Conservation (phyloP, 92 coral and sea anemone species). For the Heteractis magnifica region DNA sequence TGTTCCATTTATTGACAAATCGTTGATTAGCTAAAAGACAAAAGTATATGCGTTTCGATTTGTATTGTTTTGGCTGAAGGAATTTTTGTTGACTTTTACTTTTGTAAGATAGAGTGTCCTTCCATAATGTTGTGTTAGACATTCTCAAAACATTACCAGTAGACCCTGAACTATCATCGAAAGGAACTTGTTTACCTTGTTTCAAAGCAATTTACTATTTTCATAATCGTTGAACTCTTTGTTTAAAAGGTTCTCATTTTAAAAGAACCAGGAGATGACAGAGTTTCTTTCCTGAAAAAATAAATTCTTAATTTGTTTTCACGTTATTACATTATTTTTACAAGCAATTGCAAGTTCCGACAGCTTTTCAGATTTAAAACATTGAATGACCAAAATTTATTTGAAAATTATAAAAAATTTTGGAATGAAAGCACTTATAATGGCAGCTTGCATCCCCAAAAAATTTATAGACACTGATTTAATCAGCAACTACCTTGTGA, state of each 20-base stretch:
- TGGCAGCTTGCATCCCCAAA: no score
- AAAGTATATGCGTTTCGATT: not conserved
- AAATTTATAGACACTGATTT: no score
- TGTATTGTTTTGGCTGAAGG: not conserved
- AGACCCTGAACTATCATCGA: not conserved
- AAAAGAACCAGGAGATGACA: not conserved
- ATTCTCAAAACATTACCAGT: not conserved
- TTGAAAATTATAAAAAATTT: no score
- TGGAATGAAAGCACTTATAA: no score
- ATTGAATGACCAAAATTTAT: no score
- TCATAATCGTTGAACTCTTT: not conserved
- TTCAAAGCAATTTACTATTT: not conserved
- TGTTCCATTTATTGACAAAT: constrained; percentile 12
- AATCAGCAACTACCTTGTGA: no score
- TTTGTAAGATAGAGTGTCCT: not conserved
- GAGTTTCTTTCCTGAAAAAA: not conserved
- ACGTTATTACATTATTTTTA: not conserved
- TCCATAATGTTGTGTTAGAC: not conserved
- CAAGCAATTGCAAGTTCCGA: not conserved
- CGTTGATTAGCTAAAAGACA: constrained; percentile 13
- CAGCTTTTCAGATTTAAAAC: not conserved
- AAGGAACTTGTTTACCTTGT: not conserved
- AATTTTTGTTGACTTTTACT: not conserved
- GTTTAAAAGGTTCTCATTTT: not conserved
- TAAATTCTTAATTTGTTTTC: not conserved